Percentiles rank a stretch among this genome's conserved stretches.
Conservation (phyloP, 2,113 vertebrate genomes). For the Myrmecobius fasciatus region DNA sequence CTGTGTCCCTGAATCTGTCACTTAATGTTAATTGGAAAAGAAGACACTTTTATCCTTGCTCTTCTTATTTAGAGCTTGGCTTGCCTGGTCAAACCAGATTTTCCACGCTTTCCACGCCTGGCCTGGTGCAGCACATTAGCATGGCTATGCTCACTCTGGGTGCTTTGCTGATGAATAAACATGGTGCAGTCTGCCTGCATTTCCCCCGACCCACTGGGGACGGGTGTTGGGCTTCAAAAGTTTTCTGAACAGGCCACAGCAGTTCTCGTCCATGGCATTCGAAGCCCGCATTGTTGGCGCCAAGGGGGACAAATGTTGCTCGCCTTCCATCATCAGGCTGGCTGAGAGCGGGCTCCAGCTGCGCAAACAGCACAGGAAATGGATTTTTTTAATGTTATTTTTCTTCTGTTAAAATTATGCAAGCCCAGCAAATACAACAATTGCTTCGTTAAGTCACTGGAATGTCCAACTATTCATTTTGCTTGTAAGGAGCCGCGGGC, state of each 20-base stretch:
- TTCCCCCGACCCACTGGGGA: conserved; percentile 50
- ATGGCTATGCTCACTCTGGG: not conserved
- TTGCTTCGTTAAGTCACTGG: conserved; percentile 84
- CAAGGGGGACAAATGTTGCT: conserved; percentile 65
- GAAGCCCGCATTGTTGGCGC: conserved; percentile 54
- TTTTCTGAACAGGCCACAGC: conserved; percentile 58
- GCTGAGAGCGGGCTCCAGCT: conserved; percentile 84
- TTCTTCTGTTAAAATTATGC: conserved; percentile 85
- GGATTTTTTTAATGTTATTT: conserved; percentile 79
- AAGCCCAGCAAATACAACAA: conserved; percentile 87
- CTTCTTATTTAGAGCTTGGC: not conserved
- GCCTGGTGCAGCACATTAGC: not conserved
- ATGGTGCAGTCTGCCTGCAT: conserved; percentile 21
- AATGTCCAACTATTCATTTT: conserved; percentile 88
- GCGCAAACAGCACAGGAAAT: conserved; percentile 88
- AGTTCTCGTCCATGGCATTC: conserved; percentile 65
- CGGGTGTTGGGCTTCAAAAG: conserved; percentile 56
- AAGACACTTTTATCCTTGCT: not conserved
- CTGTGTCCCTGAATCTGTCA: not conserved
- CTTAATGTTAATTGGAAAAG: not conserved
- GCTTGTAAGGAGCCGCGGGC: conserved; percentile 86
- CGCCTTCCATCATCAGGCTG: conserved; percentile 63
- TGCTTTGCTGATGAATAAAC: conserved; percentile 54
- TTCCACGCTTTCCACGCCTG: not conserved
- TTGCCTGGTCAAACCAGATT: not conserved